Percentiles rank a stretch among this genome's conserved stretches.
Conservation (phyloP, 23 tunicate species). For the Trididemnum nubilum region DNA sequence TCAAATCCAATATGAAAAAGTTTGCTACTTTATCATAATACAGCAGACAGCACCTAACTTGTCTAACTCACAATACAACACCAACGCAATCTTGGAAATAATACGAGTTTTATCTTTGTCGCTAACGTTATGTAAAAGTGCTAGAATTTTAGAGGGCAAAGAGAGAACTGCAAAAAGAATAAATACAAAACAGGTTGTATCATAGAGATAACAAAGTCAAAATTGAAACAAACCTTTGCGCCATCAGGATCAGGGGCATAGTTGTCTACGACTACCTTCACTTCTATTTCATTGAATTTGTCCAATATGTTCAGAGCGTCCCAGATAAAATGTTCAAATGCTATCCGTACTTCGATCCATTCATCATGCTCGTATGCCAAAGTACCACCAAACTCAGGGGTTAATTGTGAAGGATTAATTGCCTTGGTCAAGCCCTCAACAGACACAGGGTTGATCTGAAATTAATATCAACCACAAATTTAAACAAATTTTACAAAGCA, state of each 20-base stretch:
- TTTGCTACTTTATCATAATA: no score
- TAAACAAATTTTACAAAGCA: not conserved
- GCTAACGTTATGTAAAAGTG: no score
- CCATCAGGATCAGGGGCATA: conserved; percentile 68
- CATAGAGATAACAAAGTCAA: no score
- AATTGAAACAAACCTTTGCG: conserved; percentile 89
- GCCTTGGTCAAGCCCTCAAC: conserved; percentile 54
- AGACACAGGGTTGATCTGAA: conserved; percentile 85
- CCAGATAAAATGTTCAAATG: conserved; percentile 89
- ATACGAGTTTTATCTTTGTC: no score
- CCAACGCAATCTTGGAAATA: no score
- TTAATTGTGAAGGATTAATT: conserved; percentile 76
- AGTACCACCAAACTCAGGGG: conserved; percentile 80
- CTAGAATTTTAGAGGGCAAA: no score
- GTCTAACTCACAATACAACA: no score
- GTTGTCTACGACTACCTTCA: conserved; percentile 45
- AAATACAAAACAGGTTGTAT: no score
- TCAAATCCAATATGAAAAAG: no score
- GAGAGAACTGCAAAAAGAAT: no score
- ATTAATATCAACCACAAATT: not conserved
- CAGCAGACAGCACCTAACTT: no score
- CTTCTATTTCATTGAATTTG: conserved; percentile 69
- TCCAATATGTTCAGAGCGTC: conserved; percentile 88
- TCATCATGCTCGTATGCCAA: conserved; percentile 88
- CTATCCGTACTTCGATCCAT: conserved; percentile 89